Evolutionary conservation across 2,113 vertebrate species (phyloP), one percentile per base, ranked within the genome.

Genomic region (Thamnophis sirtalis): DNA sequence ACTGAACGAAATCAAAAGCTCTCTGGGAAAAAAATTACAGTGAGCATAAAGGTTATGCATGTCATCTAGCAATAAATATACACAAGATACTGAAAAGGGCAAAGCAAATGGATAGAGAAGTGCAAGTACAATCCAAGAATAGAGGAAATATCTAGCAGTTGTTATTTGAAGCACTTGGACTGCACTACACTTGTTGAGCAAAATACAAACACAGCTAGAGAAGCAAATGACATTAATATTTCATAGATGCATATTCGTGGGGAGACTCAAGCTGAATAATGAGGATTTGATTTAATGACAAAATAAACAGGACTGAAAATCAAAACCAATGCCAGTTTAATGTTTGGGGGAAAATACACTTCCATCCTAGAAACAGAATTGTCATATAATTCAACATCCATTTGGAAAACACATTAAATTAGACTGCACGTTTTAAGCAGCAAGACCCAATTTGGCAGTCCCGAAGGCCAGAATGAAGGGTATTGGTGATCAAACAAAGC

Each of bases 151-250:
- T 28, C 1, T 19, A 60, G 15, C 0, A 9, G 11, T 22, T 17
- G 63, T 17, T 87, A 92, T 50, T 0, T 0, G 38, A 54, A 73
- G 53, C 50, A 92, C 84, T 17, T 7, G 49, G 48, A 56, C 8
- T 11, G 0, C 2, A 88, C 58, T 87, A 68, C 26, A 87, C n/a
- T 53, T 50, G 58, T 53, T 68, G n/a, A 87, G 1, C 50, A 87
- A 87, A 91, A 91, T 91, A 49, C 43, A 87, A 91, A 55, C 87
- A 91, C 58, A 68, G n/a, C 49, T 63, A 68, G 24, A 87, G 33
- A 22, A 51, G 22, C 68, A 84, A 88, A 89, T 92, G 91, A 17
- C 68, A 84, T 89, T 89, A 88, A 56, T 48, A 58, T 91, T 92
- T 19, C 33, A 5, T 55, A 54, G 48, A 91, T 38, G 50, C 10